Evolutionary conservation across 2,113 vertebrate genomes (phyloP).

Genomic region (Grus americana): DNA sequence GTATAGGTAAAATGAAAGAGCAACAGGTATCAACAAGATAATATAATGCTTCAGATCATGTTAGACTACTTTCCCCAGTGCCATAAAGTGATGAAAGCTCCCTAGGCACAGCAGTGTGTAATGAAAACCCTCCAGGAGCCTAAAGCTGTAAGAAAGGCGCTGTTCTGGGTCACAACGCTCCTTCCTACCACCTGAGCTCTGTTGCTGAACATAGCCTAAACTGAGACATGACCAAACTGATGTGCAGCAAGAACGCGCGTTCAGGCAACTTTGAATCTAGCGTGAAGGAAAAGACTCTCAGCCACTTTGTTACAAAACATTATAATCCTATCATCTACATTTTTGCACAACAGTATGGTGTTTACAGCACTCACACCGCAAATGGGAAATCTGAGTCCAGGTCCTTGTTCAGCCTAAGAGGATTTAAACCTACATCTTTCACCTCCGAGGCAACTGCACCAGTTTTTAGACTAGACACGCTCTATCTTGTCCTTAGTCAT

Average conservation of each 20-base stretch:
- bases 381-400: neutral
- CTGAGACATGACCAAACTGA: neutral
- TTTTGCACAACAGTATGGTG: neutral
- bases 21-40: neutral
- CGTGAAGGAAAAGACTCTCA: neutral
- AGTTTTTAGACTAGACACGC: neutral
- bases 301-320: neutral
- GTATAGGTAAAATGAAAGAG: neutral
- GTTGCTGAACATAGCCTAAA: neutral
- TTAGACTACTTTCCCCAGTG: neutral
- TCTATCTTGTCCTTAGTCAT: slow-evolving; percentile 12
- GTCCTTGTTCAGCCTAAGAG: neutral
- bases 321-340: neutral
- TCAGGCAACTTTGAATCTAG: neutral
- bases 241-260: neutral
- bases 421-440: slow-evolving; percentile 8
- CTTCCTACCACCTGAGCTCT: neutral
- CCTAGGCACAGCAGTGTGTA: neutral
- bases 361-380: neutral
- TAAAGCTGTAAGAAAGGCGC: neutral
- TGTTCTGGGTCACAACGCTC: neutral
- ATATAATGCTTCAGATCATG: neutral
- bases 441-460: neutral
- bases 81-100: neutral
- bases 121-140: neutral